Evolutionary conservation across 1,140 invertebrate species (phyloP).

Genomic region (Dufourea novaeangliae): DNA sequence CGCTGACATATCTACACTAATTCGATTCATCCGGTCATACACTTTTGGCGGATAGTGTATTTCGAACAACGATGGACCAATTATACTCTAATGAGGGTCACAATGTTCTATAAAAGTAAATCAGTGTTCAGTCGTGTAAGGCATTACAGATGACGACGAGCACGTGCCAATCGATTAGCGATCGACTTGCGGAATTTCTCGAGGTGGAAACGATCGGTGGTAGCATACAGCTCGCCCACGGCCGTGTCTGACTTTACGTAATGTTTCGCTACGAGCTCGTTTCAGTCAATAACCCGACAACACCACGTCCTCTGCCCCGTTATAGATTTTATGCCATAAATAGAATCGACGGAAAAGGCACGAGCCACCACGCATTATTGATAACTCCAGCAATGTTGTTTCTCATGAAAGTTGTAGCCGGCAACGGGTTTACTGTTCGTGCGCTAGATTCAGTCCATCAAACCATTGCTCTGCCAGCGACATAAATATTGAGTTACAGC

Average conservation of each 20-base stretch:
- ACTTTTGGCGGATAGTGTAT: too few species aligned
- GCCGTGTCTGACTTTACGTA: slow-evolving; percentile 44
- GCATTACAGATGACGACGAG: slow-evolving; percentile 16
- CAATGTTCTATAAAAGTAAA: too few species aligned
- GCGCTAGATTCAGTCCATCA: not conserved
- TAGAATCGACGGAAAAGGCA: slow-evolving; percentile 57
- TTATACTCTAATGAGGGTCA: too few species aligned
- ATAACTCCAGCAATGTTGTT: slow-evolving; percentile 59
- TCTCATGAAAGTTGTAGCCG: slow-evolving; percentile 60
- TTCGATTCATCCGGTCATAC: too few species aligned
- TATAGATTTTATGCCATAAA: slow-evolving; percentile 69
- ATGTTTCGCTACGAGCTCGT: slow-evolving; percentile 45
- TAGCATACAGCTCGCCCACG: not conserved
- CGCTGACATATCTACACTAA: too few species aligned
- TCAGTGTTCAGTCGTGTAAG: not conserved
- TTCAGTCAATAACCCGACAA: slow-evolving; percentile 70
- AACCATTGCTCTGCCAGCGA: not conserved
- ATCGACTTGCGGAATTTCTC: slow-evolving; percentile 17
- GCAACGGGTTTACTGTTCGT: slow-evolving; percentile 27
- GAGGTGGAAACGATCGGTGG: slow-evolving; percentile 21
- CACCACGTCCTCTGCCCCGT: slow-evolving; percentile 49
- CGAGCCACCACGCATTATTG: slow-evolving; percentile 53
- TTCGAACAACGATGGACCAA: too few species aligned
- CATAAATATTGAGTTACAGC: slow-evolving; percentile 6
- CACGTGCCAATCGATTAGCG: slow-evolving; percentile 25